A percentile compares a stretch with the other conserved stretches of the same genome.
phyloP scores from a whole-genome alignment of 2,888 invertebrate species.

The Eristalis arbustorum region DNA sequence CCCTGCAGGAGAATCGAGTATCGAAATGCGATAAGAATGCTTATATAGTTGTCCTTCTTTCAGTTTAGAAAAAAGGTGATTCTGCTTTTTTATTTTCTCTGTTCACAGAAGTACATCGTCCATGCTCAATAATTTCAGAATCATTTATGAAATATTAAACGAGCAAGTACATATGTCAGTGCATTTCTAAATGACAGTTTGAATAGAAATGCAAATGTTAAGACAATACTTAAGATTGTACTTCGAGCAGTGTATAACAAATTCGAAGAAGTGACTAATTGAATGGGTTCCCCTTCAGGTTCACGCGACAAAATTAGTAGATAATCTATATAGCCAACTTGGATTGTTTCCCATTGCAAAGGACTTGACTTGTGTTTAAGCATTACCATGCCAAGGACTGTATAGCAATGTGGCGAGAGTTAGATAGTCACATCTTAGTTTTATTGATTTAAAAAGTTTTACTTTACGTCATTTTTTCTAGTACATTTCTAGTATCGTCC shows the following conservation, averaged over 20 bases:
- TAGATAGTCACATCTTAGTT: background rate
- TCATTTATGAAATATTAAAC: background rate
- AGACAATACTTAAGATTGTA: background rate
- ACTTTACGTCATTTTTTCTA: conserved; percentile 5
- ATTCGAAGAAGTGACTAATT: background rate
- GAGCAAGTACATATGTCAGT: background rate
- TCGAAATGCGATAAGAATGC: conserved; percentile 36
- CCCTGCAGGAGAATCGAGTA: conserved; percentile 39
- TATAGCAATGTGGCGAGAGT: background rate
- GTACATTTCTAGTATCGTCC: conserved; percentile 29
- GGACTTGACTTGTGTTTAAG: background rate
- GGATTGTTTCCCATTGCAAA: background rate
- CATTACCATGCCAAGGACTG: background rate
- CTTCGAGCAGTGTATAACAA: background rate
- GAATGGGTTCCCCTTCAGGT: background rate
- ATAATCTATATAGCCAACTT: background rate
- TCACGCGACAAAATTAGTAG: background rate
- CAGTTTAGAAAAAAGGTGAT: conserved; percentile 10
- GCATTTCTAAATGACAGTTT: background rate
- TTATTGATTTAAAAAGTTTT: background rate
- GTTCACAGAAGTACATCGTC: background rate
- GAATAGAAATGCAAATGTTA: background rate
- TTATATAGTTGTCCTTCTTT: conserved; percentile 43
- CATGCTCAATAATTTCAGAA: background rate
- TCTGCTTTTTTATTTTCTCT: conserved; percentile 24